Percentiles rank a stretch among this genome's conserved stretches.
These are phyloP conservation scores for Ctenopoma multispine DNA, from an alignment of 2,797 vertebrate species.

Conservation along the genomic window DNA sequence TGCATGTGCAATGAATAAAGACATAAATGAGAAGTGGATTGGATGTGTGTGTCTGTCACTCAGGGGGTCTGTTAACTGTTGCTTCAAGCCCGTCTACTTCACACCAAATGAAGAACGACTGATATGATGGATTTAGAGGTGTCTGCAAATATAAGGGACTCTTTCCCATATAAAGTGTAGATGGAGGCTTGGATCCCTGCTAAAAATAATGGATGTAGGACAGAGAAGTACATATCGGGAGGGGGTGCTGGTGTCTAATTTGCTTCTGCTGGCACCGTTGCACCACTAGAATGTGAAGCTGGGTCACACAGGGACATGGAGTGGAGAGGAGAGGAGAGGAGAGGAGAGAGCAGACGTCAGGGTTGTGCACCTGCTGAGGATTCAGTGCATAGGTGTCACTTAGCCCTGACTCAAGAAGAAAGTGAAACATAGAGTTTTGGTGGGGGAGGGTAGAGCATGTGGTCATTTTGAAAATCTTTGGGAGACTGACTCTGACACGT, in stretches of 20 bases:
- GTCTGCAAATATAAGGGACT: constrained; percentile 48
- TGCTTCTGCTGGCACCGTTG: constrained; percentile 74
- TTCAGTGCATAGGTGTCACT: constrained; percentile 65
- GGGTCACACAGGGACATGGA: constrained; percentile 77
- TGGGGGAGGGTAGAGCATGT: neutral
- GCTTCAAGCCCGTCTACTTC: constrained; percentile 3
- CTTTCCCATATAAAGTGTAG: constrained; percentile 82
- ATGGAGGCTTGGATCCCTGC: constrained; percentile 74
- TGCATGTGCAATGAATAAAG: constrained; percentile 18
- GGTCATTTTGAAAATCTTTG: neutral
- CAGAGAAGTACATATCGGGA: constrained; percentile 71
- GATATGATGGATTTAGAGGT: constrained; percentile 46
- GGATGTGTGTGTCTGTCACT: neutral
- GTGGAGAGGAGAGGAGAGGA: constrained; percentile 3
- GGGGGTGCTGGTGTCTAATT: constrained; percentile 78
- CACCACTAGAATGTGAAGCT: constrained; percentile 75
- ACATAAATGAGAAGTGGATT: neutral
- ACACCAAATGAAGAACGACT: constrained; percentile 36
- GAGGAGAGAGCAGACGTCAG: neutral
- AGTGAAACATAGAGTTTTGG: constrained; percentile 53
- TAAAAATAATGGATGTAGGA: constrained; percentile 85
- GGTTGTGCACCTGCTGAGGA: constrained; percentile 62
- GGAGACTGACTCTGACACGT: constrained; percentile 12
- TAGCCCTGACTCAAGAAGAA: constrained; percentile 64
- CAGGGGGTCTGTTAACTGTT: neutral